phyloP scores from a whole-genome alignment of 1,140 invertebrate genomes.

The Drosophila auraria region DNA sequence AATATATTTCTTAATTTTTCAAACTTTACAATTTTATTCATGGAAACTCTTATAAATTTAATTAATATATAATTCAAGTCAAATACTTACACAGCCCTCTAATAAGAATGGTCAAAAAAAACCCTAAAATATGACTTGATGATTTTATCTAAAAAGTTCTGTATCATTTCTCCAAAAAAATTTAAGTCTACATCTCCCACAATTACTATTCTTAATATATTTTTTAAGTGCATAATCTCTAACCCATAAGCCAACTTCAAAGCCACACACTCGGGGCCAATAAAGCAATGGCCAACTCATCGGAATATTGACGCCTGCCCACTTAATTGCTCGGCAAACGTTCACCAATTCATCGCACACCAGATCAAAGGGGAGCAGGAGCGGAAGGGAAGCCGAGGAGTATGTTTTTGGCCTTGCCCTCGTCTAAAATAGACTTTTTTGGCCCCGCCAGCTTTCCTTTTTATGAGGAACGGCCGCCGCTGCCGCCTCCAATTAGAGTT shows the following conservation, averaged over 20 bases:
- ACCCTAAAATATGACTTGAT: neutral
- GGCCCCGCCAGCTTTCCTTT: constrained; percentile 10
- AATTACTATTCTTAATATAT: neutral
- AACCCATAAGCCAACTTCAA: constrained; percentile 22
- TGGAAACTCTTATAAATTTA: too few relatives aligned
- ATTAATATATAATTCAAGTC: too few relatives aligned
- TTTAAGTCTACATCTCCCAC: neutral
- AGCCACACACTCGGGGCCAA: constrained; percentile 31
- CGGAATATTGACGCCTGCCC: constrained; percentile 40
- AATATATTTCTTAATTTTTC: too few relatives aligned
- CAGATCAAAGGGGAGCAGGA: constrained; percentile 25
- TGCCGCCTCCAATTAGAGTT: constrained; percentile 77
- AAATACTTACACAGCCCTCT: too few relatives aligned
- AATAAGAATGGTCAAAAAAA: too few relatives aligned
- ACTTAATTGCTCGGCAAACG: constrained; percentile 58
- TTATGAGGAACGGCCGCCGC: constrained; percentile 24
- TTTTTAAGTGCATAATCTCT: neutral
- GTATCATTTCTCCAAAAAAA: neutral
- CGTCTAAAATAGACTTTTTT: constrained; percentile 38
- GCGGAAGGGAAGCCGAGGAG: neutral
- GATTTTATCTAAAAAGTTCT: neutral
- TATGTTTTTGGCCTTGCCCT: constrained; percentile 31
- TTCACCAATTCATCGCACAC: constrained; percentile 34
- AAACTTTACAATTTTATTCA: too few relatives aligned
- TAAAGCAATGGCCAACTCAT: constrained; percentile 29